phyloP scores from a whole-genome alignment of 2,888 invertebrate species.

The Agrotis ipsilon region DNA sequence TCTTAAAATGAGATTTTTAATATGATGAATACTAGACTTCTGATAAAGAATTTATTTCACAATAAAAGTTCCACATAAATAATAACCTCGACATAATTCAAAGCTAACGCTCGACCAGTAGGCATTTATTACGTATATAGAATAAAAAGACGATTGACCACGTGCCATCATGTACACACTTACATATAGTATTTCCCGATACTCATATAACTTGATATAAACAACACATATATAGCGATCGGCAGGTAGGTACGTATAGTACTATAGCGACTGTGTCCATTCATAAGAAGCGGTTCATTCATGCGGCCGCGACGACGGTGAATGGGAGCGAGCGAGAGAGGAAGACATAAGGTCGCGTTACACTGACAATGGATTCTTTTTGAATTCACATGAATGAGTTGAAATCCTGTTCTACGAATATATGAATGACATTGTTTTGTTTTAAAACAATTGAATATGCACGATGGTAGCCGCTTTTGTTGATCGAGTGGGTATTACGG shows the following conservation, averaged over 20 bases:
- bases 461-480: conserved; percentile 71
- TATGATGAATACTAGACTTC: background rate
- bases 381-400: conserved; percentile 79
- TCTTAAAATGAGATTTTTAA: background rate
- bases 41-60: conserved; percentile 24
- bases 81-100: conserved; percentile 55
- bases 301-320: conserved; percentile 85
- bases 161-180: conserved; percentile 79
- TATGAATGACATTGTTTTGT: conserved; percentile 81
- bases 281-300: conserved; percentile 91
- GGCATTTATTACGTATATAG: conserved; percentile 73
- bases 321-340: conserved; percentile 89
- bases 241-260: conserved; percentile 86
- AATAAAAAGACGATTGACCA: conserved; percentile 80
- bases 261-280: conserved; percentile 87
- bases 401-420: conserved; percentile 85
- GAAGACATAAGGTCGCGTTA: conserved; percentile 85
- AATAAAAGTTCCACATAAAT: conserved; percentile 26
- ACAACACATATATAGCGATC: conserved; percentile 74
- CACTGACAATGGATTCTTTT: conserved; percentile 84
- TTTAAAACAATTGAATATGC: conserved; percentile 82
- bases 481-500: conserved; percentile 74
- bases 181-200: conserved; percentile 72
- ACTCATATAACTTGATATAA: conserved; percentile 81
- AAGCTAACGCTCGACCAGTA: conserved; percentile 63